Base-by-base conservation (phyloP, 2,797 vertebrate species). In the Coluber constrictor region DNA sequence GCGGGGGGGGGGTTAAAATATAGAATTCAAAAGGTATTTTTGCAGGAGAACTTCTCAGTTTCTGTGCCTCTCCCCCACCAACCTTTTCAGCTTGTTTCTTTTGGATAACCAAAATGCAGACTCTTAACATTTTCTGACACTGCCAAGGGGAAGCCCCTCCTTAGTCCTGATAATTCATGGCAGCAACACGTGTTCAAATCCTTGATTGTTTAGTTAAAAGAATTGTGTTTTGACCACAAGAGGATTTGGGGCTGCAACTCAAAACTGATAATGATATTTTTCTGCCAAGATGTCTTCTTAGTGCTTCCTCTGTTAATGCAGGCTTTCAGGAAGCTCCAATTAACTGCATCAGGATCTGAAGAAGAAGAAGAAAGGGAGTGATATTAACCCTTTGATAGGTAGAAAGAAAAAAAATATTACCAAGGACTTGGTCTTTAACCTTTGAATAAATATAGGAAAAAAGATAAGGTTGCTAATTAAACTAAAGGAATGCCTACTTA, bases 191-290 rank as follows among this genome's bases (percentile, higher is more conserved):
- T 94, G 97, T 97, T 97, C 97, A 97, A 97, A 97, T 97, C 97
- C 98, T 97, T 98, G 98, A 98, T 98, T 98, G 98, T 98, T 98
- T 98, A 97, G 97, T 97, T 98, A 98, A 97, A 98, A 98, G 98
- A 98, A 98, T 98, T 97, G 97, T 98, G 98, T 98, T 98, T 98
- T 98, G 98, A 98, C 98, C 98, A 95, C 97, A 96, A 97, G 96
- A 97, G 97, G 97, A 98, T 98, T 98, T 98, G 98, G 97, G 83
- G 97, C 98, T 97, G 97, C 96, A 97, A 97, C 97, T 98, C 98
- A 98, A 98, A 97, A 97, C 98, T 98, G 98, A 98, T 98, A 98
- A 98, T 98, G 98, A 98, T 98, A 98, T 98, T 98, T 98, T 95
- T 96, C 97, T 98, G 98, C 98, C 98, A 98, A 98, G 97, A 97